Percentiles rank a stretch among this genome's conserved stretches.
These are phyloP conservation scores for Cirrhinus mrigala DNA, from an alignment of 2,797 vertebrate species.

Conservation along the genomic window DNA sequence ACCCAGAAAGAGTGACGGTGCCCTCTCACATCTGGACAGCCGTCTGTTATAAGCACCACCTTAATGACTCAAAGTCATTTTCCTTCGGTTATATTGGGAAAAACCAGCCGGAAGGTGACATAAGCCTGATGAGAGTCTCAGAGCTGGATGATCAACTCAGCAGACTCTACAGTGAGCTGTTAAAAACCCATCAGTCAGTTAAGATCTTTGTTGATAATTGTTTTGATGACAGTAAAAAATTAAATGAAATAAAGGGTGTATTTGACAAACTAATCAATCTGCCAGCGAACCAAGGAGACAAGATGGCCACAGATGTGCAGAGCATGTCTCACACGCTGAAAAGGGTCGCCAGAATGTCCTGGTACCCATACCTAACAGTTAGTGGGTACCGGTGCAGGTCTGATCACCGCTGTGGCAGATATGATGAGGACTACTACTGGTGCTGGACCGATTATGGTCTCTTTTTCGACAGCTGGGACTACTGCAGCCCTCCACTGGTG, in stretches of 20 bases:
- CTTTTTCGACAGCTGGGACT: not conserved
- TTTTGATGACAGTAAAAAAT: slow-evolving; percentile 15
- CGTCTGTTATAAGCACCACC: not conserved
- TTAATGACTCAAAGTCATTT: slow-evolving; percentile 23
- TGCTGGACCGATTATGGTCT: not conserved
- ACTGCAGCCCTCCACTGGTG: slow-evolving; percentile 41
- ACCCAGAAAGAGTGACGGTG: slow-evolving; percentile 31
- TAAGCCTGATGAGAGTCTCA: slow-evolving; percentile 9
- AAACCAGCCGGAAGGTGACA: slow-evolving; percentile 12
- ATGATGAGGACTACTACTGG: slow-evolving; percentile 38
- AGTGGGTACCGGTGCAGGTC: not conserved
- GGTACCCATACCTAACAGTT: slow-evolving; percentile 33
- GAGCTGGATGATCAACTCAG: not conserved
- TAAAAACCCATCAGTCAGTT: not conserved
- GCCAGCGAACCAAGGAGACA: not conserved
- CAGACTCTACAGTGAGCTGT: not conserved
- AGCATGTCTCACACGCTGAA: not conserved
- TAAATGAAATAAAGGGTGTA: not conserved
- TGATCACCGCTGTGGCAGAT: slow-evolving; percentile 31
- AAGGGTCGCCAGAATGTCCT: not conserved
- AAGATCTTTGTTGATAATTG: slow-evolving; percentile 34
- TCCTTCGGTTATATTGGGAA: slow-evolving; percentile 44
- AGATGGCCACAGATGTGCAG: not conserved
- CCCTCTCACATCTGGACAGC: too few species aligned
- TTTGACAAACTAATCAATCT: not conserved